phyloP scores from a whole-genome alignment of 2,888 invertebrate species.

The Thalpophila matura region DNA sequence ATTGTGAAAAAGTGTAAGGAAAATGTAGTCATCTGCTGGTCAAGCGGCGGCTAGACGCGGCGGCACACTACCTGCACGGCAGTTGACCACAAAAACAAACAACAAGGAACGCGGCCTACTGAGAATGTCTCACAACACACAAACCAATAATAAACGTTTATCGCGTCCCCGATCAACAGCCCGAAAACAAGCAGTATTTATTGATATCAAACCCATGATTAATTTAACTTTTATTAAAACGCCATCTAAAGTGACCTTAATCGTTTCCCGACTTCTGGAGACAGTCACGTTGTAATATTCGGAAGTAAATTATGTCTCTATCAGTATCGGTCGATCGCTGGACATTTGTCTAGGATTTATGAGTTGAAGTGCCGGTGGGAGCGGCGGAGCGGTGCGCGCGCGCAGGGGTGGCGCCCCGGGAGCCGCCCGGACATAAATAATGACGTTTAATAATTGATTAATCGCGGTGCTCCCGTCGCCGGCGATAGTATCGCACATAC shows the following conservation, averaged over 20 bases:
- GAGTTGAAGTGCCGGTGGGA: slow-evolving; percentile 54
- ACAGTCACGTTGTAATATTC: slow-evolving; percentile 60
- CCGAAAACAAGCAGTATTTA: slow-evolving; percentile 56
- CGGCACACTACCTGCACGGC: slow-evolving; percentile 2
- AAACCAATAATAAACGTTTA: slow-evolving; percentile 61
- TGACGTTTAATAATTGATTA: slow-evolving; percentile 88
- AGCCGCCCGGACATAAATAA: slow-evolving; percentile 76
- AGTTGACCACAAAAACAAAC: slow-evolving; percentile 32
- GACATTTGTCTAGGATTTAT: slow-evolving; percentile 71
- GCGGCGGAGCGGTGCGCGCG: slow-evolving; percentile 13
- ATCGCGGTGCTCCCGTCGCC: slow-evolving; percentile 73
- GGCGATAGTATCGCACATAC: slow-evolving; percentile 64
- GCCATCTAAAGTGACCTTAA: slow-evolving; percentile 57
- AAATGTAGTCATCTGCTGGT: background rate
- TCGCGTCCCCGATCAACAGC: slow-evolving; percentile 57
- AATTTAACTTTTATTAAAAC: slow-evolving; percentile 58
- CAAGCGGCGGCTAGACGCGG: background rate
- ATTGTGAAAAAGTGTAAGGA: background rate
- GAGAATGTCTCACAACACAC: slow-evolving; percentile 53
- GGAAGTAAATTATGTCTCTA: slow-evolving; percentile 84
- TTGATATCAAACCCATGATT: slow-evolving; percentile 60
- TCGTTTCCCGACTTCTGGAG: slow-evolving; percentile 50
- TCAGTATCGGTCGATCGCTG: slow-evolving; percentile 72
- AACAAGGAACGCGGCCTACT: slow-evolving; percentile 36
- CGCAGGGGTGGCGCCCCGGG: slow-evolving; percentile 65